Evolutionary conservation across 1,140 invertebrate species (phyloP), one percentile per base, ranked within the genome.

Genomic region (Chymomyza costata): DNA sequence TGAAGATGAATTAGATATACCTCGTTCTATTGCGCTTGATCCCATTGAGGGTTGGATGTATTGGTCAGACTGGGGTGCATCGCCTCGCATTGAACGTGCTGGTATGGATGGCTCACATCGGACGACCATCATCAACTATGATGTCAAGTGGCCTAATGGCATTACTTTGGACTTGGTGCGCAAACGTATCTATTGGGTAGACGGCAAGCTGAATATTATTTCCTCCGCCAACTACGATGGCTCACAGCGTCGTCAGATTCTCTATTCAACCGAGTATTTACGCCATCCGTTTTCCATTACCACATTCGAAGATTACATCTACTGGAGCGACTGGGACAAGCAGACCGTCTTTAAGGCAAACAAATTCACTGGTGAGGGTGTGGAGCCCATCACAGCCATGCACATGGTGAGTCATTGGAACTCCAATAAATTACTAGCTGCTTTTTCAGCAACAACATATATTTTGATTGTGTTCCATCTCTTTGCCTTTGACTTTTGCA

Each of bases 311-410:
- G 97, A 99, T 86, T 93, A 91, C 86, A 89, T 99, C 6, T 99
- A 97, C 87, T 99, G 97, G 96, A 96, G 95, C 5, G 97, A 99
- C 86, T 98, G 96, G 96, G 92, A 96, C 70, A 94, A 95, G 76
- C 93, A 96, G 62, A 93, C 95, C 0, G 95, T 99, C 35, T 95
- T 93, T 84, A 93, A 92, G 78, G 95, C 95, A 0, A 97, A 98
- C 86, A 99, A 99, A 87, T 98, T 97, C 83, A 96, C 92, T 48
- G 96, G 95, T 2, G 89, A 92, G 60, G 91, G 94, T 63, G 86
- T 95, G 0, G 86, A 90, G 57, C 83, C 92, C 6, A 89, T 95
- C 44, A 93, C 93, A 6, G 90, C 93, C 2, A 87, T 90, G 1
- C 90, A 92, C 71, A 90, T 91, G 88, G 92, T 93, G 85, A 85